Conservation (phyloP, 2,888 invertebrate species). For the Meganola albula region DNA sequence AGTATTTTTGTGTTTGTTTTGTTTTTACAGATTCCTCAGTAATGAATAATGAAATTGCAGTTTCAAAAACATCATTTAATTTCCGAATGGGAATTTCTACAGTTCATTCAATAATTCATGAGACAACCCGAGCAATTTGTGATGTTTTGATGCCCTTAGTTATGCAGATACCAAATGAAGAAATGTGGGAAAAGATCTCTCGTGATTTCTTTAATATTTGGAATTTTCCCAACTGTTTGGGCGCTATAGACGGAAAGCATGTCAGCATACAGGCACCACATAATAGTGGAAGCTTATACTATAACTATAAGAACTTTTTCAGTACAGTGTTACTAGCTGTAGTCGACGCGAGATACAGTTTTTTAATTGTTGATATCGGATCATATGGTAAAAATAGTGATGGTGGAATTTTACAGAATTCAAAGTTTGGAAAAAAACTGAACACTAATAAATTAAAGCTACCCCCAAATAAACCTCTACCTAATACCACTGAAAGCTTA, state of each 20-base stretch:
- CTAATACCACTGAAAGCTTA: conserved; percentile 5
- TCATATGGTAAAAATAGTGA: conserved; percentile 13
- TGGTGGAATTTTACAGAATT: conserved; percentile 10
- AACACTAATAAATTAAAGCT: conserved; percentile 9
- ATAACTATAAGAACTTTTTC: conserved; percentile 7
- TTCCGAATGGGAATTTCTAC: conserved; percentile 11
- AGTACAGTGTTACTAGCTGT: conserved; percentile 12
- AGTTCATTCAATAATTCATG: conserved; percentile 8
- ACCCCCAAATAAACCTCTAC: conserved; percentile 8
- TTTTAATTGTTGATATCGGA: conserved; percentile 13
- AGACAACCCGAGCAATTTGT: conserved; percentile 11
- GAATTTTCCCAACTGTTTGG: conserved; percentile 12
- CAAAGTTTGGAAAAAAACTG: conserved; percentile 10
- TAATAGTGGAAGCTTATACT: conserved; percentile 11
- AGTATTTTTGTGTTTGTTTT: conserved; percentile 5
- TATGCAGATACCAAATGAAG: conserved; percentile 10
- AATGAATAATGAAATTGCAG: conserved; percentile 8
- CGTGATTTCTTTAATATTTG: conserved; percentile 11
- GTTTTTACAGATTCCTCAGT: conserved; percentile 9
- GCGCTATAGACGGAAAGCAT: conserved; percentile 11
- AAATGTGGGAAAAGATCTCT: conserved; percentile 10
- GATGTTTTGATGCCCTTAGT: conserved; percentile 10
- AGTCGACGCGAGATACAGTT: conserved; percentile 12
- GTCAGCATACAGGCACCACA: conserved; percentile 8
- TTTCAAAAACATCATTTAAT: conserved; percentile 11